Base-by-base conservation (phyloP, 2,797 vertebrate genomes). In the Neopelma chrysocephalum region DNA sequence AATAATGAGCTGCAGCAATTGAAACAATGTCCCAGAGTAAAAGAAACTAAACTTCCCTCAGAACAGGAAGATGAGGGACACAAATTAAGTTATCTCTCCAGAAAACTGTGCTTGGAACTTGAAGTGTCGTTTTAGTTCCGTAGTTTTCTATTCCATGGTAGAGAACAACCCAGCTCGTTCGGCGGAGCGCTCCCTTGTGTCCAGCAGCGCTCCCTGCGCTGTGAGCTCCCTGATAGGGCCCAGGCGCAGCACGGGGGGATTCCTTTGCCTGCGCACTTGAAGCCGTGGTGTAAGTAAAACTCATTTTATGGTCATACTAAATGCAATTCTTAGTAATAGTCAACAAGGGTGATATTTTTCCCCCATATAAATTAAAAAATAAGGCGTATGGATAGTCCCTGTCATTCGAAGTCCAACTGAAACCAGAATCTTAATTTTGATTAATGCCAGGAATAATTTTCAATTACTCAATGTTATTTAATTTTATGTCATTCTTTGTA, bases 141-240 rank as follows among this genome's bases (percentile, higher is more conserved):
- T 13, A 26, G 10, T 17, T 31, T 91, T 31, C 8, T 19, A 0
- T 34, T 54, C 47, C 22, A 21, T 7, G 12, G 12, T 12, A 21
- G 61, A 36, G 72, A 34, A 10, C 2, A 22, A 10, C 43, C 17
- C 7, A 12, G 79, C 43, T 70, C 3, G 3, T 7, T 45, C 64
- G 61, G 56, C 43, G 40, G 89, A 62, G 85, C 71, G 50, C 96
- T 91, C 89, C 93, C 94, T 87, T 58, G 93, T 94, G 95, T 22
- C 32, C 65, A 6, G 56, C 20, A 12, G 65, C 3, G 3, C 11
- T 0, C 47, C 53, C 71, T 22, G 43, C 4, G 4, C 70, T 8
- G 15, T 16, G 51, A 1, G 10, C 34, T 47, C 25, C 34, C 34
- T 1, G 6, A 25, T 2, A 15, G 5, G 13, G 9, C 47, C 1